Evolutionary conservation across 2,888 invertebrate genomes (phyloP).

Genomic region (Drosophila incognita): DNA sequence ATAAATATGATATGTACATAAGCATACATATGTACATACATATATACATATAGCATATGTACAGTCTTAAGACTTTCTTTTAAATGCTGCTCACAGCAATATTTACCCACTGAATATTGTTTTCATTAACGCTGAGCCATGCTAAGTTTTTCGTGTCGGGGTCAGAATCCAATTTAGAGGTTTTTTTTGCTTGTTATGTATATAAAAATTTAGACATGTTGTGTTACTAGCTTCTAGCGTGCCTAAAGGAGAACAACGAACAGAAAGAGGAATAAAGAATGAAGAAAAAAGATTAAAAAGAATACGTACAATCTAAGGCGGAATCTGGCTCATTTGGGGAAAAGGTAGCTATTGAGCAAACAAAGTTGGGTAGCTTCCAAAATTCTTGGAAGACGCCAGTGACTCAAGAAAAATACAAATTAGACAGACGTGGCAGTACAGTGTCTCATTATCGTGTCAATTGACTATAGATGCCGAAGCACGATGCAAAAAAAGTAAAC

Average conservation of each 20-base stretch:
- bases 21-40: background rate
- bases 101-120: background rate
- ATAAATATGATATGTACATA: conserved; percentile 5
- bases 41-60: conserved; percentile 1
- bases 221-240: background rate
- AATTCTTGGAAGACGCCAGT: background rate
- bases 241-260: background rate
- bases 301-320: background rate
- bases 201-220: background rate
- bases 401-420: background rate
- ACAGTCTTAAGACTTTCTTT: conserved; percentile 28
- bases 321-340: background rate
- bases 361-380: background rate
- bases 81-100: conserved; percentile 23
- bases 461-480: background rate
- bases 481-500: background rate
- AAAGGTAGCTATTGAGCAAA: background rate
- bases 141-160: conserved; percentile 33
- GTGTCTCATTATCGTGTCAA: background rate
- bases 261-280: background rate
- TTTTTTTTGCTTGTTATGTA: background rate
- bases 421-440: background rate
- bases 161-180: conserved; percentile 8
- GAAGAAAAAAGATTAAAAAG: background rate
- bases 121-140: conserved; percentile 31